These are phyloP conservation scores for Mercenaria mercenaria DNA, from an alignment of 1,140 invertebrate species.

Conservation along the genomic window DNA sequence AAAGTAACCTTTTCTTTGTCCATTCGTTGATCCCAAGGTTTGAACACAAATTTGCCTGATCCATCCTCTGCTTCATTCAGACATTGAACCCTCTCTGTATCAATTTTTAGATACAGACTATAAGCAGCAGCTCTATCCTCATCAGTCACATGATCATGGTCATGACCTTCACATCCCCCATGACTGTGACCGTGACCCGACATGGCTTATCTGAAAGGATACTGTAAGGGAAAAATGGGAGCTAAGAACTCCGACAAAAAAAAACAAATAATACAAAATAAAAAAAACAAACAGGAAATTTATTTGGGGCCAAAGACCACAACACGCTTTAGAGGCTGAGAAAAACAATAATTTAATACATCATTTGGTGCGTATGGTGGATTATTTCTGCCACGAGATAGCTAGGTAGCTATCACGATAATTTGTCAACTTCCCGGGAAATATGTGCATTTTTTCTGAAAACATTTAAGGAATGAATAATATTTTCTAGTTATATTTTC, in stretches of 20 bases:
- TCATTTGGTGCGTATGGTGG: too few species aligned
- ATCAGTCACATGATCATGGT: conserved; percentile 70
- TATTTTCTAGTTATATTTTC: too few species aligned
- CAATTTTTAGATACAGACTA: conserved; percentile 95
- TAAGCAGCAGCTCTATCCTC: conserved; percentile 70
- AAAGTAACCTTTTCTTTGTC: conserved; percentile 90
- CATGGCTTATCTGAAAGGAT: conserved; percentile 55
- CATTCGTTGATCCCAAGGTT: conserved; percentile 95
- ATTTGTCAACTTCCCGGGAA: too few species aligned
- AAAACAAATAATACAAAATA: too few species aligned
- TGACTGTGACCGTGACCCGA: conserved; percentile 76
- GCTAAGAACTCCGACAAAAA: not conserved
- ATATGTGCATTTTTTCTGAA: too few species aligned
- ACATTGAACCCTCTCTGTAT: conserved; percentile 95
- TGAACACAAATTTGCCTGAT: conserved; percentile 95
- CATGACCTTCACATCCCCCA: conserved; percentile 60
- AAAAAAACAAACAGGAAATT: too few species aligned
- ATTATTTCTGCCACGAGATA: too few species aligned
- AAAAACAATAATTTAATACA: too few species aligned
- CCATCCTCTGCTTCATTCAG: conserved; percentile 95
- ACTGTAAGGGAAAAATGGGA: not conserved
- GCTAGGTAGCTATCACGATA: too few species aligned
- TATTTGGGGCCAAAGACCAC: too few species aligned
- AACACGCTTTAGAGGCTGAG: too few species aligned
- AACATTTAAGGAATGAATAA: too few species aligned